Conservation (phyloP, 2,113 vertebrate species). For the Murina feae region DNA sequence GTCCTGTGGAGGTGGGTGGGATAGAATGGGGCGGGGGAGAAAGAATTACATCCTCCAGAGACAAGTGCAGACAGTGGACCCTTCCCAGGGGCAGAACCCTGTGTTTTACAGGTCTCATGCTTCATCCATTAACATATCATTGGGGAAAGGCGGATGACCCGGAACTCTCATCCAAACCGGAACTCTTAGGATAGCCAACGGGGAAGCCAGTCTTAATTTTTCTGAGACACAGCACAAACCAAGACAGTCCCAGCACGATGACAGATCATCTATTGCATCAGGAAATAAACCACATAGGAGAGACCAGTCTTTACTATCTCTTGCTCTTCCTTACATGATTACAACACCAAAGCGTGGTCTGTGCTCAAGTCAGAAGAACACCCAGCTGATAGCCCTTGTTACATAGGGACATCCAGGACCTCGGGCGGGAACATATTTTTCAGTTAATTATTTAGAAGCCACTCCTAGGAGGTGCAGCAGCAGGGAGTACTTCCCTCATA, state of each 20-base stretch:
- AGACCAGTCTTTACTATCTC: neutral
- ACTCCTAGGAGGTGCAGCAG: neutral
- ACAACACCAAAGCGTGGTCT: neutral
- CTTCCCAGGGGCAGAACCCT: neutral
- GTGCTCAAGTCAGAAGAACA: neutral
- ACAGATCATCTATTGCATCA: neutral
- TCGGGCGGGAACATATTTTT: conserved; percentile 5
- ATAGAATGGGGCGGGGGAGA: neutral
- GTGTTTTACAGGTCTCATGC: neutral
- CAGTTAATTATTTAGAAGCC: conserved; percentile 28
- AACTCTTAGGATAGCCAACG: neutral
- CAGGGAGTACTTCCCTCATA: neutral
- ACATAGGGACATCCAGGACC: neutral
- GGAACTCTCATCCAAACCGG: neutral
- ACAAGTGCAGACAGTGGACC: neutral
- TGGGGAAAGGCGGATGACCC: neutral
- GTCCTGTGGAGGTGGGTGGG: neutral
- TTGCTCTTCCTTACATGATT: neutral
- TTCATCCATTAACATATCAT: neutral
- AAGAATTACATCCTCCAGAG: neutral
- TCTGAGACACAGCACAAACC: neutral
- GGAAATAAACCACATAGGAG: neutral
- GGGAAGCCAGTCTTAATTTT: neutral
- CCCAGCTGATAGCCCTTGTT: neutral
- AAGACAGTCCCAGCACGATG: neutral